phyloP scores from a whole-genome alignment of 2,888 invertebrate genomes.

The Dorcus hopei region DNA sequence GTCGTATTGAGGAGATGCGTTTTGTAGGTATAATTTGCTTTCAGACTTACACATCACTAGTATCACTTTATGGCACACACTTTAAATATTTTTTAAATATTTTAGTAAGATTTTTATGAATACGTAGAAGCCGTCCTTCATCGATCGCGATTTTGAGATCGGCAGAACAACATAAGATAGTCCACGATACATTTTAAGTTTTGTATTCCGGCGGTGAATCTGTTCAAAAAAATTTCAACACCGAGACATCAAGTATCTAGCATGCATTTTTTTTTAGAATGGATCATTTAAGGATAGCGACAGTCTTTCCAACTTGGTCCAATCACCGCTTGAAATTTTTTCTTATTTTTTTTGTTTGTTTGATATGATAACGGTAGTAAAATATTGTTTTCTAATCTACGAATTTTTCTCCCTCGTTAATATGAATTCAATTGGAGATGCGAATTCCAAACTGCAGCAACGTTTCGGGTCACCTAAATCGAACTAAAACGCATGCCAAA shows the following conservation, averaged over 20 bases:
- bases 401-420: constrained; percentile 15
- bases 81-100: no score
- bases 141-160: no score
- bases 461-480: constrained; percentile 30
- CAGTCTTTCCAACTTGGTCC: constrained; percentile 30
- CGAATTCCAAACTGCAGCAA: no score
- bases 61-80: neutral
- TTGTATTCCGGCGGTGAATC: neutral
- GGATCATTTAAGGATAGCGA: neutral
- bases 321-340: constrained; percentile 22
- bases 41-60: neutral
- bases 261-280: neutral
- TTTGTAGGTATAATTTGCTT: no score
- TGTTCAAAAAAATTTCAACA: neutral
- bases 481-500: constrained; percentile 19
- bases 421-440: neutral
- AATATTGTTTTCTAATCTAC: constrained; percentile 25
- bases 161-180: no score
- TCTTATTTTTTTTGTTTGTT: constrained; percentile 8
- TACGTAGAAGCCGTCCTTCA: no score
- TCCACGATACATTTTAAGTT: neutral
- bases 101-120: no score
- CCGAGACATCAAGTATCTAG: neutral
- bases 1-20: no score
- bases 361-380: constrained; percentile 29